Percentiles rank a stretch among this genome's conserved stretches.
phyloP scores from a whole-genome alignment of 1,140 invertebrate genomes.

The Trichonephila clavata region DNA sequence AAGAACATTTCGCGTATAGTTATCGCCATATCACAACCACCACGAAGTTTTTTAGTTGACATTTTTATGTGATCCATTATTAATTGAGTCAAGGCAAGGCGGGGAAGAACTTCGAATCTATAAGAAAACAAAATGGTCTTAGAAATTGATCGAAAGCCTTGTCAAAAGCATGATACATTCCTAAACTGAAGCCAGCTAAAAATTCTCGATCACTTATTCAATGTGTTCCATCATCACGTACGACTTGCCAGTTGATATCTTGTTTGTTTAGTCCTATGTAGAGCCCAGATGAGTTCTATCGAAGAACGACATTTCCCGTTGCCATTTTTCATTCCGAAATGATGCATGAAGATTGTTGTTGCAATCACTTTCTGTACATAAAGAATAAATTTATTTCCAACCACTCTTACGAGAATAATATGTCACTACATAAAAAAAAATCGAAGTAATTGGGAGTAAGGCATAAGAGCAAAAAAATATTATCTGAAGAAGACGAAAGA shows the following conservation, averaged over 20 bases:
- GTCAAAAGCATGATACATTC: conserved; percentile 35
- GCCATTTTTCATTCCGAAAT: conserved; percentile 27
- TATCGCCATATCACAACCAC: not conserved
- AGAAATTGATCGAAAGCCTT: conserved; percentile 36
- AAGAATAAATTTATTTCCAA: conserved; percentile 19
- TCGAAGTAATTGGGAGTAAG: not conserved
- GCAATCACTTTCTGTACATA: conserved; percentile 26
- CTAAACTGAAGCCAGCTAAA: not conserved
- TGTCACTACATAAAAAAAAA: not conserved
- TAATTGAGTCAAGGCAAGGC: not conserved
- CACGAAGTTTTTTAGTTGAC: not conserved
- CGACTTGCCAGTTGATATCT: conserved; percentile 18
- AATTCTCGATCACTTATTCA: not conserved
- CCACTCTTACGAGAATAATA: not conserved
- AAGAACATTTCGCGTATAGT: too few relatives aligned
- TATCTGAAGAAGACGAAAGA: not conserved
- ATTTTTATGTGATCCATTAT: not conserved
- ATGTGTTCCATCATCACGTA: not conserved
- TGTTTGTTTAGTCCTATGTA: conserved; percentile 8
- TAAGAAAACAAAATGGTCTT: conserved; percentile 1
- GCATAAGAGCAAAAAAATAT: not conserved
- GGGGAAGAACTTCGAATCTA: not conserved
- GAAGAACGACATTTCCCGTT: not conserved
- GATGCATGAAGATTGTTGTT: not conserved
- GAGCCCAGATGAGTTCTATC: not conserved